A percentile compares a stretch with the other conserved stretches of the same genome.
These are phyloP conservation scores for Cuculus canorus DNA, from an alignment of 2,797 vertebrate species.

Conservation along the genomic window DNA sequence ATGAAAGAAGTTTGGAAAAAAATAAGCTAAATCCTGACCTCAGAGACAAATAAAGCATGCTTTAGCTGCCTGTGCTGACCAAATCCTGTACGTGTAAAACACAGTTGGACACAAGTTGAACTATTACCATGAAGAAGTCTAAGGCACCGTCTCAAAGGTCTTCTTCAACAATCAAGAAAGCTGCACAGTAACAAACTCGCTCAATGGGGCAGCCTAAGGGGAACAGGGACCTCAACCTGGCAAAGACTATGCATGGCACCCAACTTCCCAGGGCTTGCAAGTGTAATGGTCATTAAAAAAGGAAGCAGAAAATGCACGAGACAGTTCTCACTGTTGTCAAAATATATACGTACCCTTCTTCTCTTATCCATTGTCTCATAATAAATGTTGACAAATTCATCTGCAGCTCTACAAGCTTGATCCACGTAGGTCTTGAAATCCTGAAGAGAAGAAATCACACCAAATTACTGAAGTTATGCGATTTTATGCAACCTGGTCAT, in stretches of 20 bases:
- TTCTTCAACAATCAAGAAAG: background rate
- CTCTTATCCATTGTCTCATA: slow-evolving; percentile 98
- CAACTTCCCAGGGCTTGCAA: background rate
- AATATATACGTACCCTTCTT: slow-evolving; percentile 82
- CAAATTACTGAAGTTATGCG: background rate
- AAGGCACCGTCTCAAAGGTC: background rate
- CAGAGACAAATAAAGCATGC: background rate
- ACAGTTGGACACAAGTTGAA: fast-evolving
- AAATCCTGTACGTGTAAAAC: background rate
- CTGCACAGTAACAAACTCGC: background rate
- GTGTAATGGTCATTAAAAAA: background rate
- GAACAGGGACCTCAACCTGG: background rate
- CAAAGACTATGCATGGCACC: fast-evolving
- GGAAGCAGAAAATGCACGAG: background rate
- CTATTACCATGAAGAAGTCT: background rate
- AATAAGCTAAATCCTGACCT: background rate
- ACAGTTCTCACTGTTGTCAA: background rate
- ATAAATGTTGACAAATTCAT: slow-evolving; percentile 96
- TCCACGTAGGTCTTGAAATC: slow-evolving; percentile 94
- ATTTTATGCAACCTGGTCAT: background rate
- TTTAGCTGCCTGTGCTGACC: background rate
- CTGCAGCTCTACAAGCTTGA: slow-evolving; percentile 94
- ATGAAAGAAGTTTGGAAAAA: background rate
- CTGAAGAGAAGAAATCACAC: slow-evolving; percentile 28
- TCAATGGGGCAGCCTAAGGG: background rate